Conservation (phyloP, 30 jellyfish, hydroid and myxozoan species). For the Calvadosia cruxmelitensis region DNA sequence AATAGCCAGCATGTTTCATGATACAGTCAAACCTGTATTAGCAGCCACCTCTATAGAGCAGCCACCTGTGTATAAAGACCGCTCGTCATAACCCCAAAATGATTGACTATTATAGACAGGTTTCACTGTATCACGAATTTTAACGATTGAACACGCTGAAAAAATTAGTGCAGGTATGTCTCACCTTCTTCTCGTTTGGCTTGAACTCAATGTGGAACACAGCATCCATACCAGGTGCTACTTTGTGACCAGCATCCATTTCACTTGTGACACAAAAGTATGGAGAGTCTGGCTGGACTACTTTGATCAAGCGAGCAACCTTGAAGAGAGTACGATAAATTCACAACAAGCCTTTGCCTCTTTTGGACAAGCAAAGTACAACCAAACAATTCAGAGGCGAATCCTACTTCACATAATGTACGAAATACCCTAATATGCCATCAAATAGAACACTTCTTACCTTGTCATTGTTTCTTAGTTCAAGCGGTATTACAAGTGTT, state of each 20-base stretch:
- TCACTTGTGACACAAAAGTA: conserved; percentile 73
- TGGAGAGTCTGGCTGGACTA: conserved; percentile 79
- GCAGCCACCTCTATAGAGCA: no score
- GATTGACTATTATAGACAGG: no score
- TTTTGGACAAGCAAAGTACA: no score
- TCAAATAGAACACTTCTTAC: conserved; percentile 21
- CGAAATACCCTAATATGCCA: conserved; percentile 2
- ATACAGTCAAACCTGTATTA: no score
- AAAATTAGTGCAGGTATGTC: not conserved
- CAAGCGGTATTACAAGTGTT: conserved; percentile 61
- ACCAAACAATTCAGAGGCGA: no score
- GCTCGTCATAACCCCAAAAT: no score
- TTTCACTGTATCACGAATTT: no score
- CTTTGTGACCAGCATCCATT: conserved; percentile 90
- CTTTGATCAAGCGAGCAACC: conserved; percentile 94
- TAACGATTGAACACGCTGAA: not conserved
- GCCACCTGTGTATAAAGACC: no score
- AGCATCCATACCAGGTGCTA: conserved; percentile 98
- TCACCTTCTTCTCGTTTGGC: conserved; percentile 91
- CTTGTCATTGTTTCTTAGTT: conserved; percentile 88
- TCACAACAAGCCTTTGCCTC: not conserved
- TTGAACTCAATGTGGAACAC: conserved; percentile 53
- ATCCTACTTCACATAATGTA: not conserved
- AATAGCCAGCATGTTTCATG: no score
- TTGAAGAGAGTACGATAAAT: not conserved